Percentiles rank a stretch among this genome's conserved stretches.
Evolutionary conservation across 2,113 vertebrate species (phyloP).

Genomic region (Prolemur simus): DNA sequence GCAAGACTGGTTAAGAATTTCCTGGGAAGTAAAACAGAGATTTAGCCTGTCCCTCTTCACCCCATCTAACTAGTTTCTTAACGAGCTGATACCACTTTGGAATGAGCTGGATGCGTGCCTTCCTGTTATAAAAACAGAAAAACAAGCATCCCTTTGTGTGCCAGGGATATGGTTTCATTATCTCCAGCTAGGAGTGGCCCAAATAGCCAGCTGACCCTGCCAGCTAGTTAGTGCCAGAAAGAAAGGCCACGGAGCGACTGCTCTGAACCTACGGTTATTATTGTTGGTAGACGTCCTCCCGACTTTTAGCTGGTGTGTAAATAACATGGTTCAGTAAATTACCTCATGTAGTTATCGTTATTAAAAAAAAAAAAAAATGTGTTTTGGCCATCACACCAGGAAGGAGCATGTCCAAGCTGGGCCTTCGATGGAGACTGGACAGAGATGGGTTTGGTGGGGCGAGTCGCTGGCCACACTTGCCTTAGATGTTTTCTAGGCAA

Average conservation of each 20-base stretch:
- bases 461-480: neutral
- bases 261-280: neutral
- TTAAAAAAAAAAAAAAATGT: neutral
- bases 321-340: conserved; percentile 14
- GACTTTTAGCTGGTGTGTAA: neutral
- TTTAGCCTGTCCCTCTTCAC: neutral
- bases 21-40: neutral
- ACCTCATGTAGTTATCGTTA: neutral
- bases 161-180: neutral
- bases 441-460: neutral
- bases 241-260: neutral
- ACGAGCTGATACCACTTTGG: neutral
- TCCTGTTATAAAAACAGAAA: conserved; percentile 53
- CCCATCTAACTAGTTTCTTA: neutral
- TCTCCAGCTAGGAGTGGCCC: neutral
- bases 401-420: neutral
- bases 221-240: neutral
- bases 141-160: conserved; percentile 7
- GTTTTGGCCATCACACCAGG: neutral
- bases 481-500: neutral
- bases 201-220: neutral
- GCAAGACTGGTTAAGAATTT: neutral
- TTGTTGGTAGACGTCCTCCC: neutral
- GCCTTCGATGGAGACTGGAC: neutral
- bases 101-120: neutral